A percentile compares a stretch with the other conserved stretches of the same genome.
phyloP scores from a whole-genome alignment of 2,113 vertebrate species.

The Potamarius usumacintae region DNA sequence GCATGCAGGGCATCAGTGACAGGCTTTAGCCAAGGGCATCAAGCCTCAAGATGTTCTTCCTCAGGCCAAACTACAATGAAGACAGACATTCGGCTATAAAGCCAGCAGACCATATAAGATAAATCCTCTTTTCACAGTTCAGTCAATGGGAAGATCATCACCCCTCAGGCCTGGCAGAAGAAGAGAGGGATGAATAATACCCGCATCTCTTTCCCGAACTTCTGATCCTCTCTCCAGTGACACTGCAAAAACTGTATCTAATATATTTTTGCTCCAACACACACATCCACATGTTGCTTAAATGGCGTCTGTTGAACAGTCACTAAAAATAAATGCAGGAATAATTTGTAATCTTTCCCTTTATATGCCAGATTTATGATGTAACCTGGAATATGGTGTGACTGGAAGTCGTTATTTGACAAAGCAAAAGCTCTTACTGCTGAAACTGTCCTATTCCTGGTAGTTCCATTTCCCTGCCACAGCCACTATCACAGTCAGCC shows the following conservation, averaged over 20 bases:
- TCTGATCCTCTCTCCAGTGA: conserved; percentile 26
- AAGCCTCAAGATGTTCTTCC: conserved; percentile 40
- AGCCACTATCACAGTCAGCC: conserved; percentile 40
- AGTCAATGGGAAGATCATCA: conserved; percentile 45
- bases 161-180: conserved; percentile 33
- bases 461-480: conserved; percentile 33
- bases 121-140: conserved; percentile 41
- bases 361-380: conserved; percentile 18
- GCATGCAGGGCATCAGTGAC: conserved; percentile 14
- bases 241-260: not conserved
- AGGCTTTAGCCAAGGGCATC: conserved; percentile 13
- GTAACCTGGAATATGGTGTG: conserved; percentile 20
- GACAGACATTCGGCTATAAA: conserved; percentile 41
- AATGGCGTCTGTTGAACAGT: not conserved
- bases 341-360: conserved; percentile 15
- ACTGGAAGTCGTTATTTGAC: conserved; percentile 34
- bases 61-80: conserved; percentile 35
- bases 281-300: not conserved
- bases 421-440: conserved; percentile 25
- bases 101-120: conserved; percentile 43
- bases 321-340: conserved; percentile 20
- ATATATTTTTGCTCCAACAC: not conserved
- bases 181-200: not conserved
- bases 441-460: conserved; percentile 33
- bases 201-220: conserved; percentile 22